Evolutionary conservation across 1,140 invertebrate species (phyloP).

Genomic region (Calosoma granatense): DNA sequence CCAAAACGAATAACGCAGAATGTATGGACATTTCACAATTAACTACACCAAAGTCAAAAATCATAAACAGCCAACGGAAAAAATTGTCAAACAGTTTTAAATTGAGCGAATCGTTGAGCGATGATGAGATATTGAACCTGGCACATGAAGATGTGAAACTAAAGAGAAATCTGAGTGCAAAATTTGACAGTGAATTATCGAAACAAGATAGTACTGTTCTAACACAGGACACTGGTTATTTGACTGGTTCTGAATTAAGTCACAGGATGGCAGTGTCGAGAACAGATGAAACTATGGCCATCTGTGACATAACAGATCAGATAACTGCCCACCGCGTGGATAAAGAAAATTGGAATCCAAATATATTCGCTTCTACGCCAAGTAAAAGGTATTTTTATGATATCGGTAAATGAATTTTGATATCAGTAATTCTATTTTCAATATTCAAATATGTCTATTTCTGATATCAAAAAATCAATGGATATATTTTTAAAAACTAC

Average conservation of each 20-base stretch:
- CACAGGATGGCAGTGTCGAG: background rate
- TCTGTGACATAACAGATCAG: background rate
- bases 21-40: slow-evolving; percentile 26
- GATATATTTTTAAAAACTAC: no score
- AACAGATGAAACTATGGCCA: background rate
- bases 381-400: slow-evolving; percentile 3
- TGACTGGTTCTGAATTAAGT: background rate
- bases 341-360: background rate
- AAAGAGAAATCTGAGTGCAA: background rate
- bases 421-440: no score
- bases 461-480: no score
- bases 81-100: slow-evolving; percentile 32
- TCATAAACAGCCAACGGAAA: slow-evolving; percentile 28
- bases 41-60: slow-evolving; percentile 27
- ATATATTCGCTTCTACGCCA: background rate
- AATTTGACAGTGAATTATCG: background rate
- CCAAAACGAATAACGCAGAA: background rate
- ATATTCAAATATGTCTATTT: no score
- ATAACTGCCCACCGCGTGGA: background rate
- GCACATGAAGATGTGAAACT: background rate
- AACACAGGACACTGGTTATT: background rate
- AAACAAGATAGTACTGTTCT: background rate
- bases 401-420: slow-evolving; percentile 17
- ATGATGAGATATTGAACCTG: background rate
- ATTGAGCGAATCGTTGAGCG: background rate